phyloP scores from a whole-genome alignment of 2,888 invertebrate genomes.

The Dryomyza anilis region DNA sequence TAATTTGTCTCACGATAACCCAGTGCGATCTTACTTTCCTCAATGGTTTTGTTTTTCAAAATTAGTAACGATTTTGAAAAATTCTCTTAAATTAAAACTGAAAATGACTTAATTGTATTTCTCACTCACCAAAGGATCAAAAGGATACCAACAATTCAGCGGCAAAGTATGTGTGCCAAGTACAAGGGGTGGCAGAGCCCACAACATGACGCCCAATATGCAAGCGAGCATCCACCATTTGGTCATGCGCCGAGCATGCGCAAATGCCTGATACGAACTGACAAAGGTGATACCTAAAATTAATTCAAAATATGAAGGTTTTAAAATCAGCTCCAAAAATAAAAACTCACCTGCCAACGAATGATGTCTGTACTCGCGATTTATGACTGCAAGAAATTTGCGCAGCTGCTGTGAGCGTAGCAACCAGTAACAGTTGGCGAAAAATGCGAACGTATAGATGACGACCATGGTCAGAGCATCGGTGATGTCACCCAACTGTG shows the following conservation, averaged over 20 bases:
- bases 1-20: no score
- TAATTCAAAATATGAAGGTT: neutral
- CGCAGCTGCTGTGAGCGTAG: slow-evolving; percentile 34
- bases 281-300: slow-evolving; percentile 46
- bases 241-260: slow-evolving; percentile 37
- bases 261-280: slow-evolving; percentile 39
- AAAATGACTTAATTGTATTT: neutral
- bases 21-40: no score
- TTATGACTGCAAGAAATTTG: slow-evolving; percentile 41
- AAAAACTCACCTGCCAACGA: slow-evolving; percentile 45
- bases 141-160: slow-evolving; percentile 56
- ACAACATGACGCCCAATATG: slow-evolving; percentile 43
- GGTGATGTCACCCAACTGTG: slow-evolving; percentile 47
- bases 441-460: slow-evolving; percentile 51
- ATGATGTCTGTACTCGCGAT: slow-evolving; percentile 48
- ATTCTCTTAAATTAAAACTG: neutral
- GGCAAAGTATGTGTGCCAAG: slow-evolving; percentile 45
- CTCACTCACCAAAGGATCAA: slow-evolving; percentile 47
- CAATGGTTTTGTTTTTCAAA: no score
- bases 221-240: slow-evolving; percentile 46
- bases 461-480: slow-evolving; percentile 51
- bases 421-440: slow-evolving; percentile 48
- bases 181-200: slow-evolving; percentile 49
- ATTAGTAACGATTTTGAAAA: no score
- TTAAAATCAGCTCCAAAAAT: neutral